Evolutionary conservation across 1,140 invertebrate genomes (phyloP).

Genomic region (Caenorhabditis brenneri): DNA sequence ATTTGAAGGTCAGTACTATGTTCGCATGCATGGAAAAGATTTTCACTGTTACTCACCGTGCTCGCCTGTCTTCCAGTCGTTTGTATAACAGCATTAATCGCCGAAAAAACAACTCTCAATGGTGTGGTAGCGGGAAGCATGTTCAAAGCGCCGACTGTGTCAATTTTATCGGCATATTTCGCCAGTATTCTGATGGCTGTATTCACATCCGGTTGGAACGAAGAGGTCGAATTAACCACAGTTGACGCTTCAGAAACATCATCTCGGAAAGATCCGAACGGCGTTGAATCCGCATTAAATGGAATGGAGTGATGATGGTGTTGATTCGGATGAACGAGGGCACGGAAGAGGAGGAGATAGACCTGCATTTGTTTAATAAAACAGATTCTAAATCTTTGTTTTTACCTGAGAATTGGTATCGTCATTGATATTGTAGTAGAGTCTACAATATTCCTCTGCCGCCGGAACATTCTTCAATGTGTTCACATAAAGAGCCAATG

Average conservation of each 20-base stretch:
- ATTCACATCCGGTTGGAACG: constrained; percentile 1
- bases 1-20: too few species aligned
- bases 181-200: constrained; percentile 16
- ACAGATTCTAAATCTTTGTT: neutral
- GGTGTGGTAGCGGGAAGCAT: constrained; percentile 1
- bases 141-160: constrained; percentile 8
- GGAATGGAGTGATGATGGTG: neutral
- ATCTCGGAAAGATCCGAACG: neutral
- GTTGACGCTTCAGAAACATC: neutral
- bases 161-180: constrained; percentile 40
- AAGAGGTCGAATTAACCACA: neutral
- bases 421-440: constrained; percentile 47
- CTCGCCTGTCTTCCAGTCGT: constrained; percentile 19
- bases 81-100: constrained; percentile 26
- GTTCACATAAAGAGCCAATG: constrained; percentile 5
- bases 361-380: constrained; percentile 1
- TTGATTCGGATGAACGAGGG: constrained; percentile 29
- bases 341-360: constrained; percentile 39
- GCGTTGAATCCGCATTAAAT: neutral
- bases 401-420: constrained; percentile 39
- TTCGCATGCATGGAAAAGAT: too few species aligned
- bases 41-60: neutral
- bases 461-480: constrained; percentile 44
- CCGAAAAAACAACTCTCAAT: neutral
- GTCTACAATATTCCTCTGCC: constrained; percentile 48